phyloP scores from a whole-genome alignment of 2,888 invertebrate species.

The Hydrotaea diabolus region DNA sequence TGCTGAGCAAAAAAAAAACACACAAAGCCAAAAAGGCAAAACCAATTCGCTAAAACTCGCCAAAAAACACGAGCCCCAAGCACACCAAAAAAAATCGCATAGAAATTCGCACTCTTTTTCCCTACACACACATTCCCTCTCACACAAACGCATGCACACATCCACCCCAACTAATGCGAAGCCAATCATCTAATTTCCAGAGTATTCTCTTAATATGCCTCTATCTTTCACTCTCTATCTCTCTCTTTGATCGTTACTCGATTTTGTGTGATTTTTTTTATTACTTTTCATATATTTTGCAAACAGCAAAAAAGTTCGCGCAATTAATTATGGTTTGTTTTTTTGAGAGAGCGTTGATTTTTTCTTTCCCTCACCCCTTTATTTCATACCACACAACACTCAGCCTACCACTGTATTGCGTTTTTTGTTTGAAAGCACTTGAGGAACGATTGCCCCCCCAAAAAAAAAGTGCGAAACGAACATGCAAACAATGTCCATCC shows the following conservation, averaged over 20 bases:
- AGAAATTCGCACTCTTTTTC: conserved; percentile 37
- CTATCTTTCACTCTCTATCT: background rate
- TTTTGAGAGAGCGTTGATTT: background rate
- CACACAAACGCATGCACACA: too few relatives aligned
- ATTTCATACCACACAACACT: background rate
- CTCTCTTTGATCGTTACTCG: conserved; percentile 23
- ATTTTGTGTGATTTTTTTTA: conserved; percentile 20
- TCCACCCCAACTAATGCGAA: background rate
- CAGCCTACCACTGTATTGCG: too few relatives aligned
- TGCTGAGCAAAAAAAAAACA: conserved; percentile 12
- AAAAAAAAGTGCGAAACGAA: too few relatives aligned
- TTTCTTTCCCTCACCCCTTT: background rate
- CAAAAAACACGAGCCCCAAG: conserved; percentile 6
- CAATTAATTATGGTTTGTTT: conserved; percentile 6
- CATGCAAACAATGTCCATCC: too few relatives aligned
- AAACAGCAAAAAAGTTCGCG: background rate
- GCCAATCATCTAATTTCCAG: background rate
- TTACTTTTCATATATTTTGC: conserved; percentile 19
- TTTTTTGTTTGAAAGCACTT: too few relatives aligned
- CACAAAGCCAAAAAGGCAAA: background rate
- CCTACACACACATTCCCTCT: background rate
- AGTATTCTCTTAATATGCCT: conserved; percentile 8
- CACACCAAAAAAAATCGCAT: background rate
- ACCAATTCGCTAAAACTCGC: conserved; percentile 23
- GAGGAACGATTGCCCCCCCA: too few relatives aligned